Evolutionary conservation across 1,140 invertebrate genomes (phyloP), one percentile per base, ranked within the genome.

Genomic region (Babylonia areolata): DNA sequence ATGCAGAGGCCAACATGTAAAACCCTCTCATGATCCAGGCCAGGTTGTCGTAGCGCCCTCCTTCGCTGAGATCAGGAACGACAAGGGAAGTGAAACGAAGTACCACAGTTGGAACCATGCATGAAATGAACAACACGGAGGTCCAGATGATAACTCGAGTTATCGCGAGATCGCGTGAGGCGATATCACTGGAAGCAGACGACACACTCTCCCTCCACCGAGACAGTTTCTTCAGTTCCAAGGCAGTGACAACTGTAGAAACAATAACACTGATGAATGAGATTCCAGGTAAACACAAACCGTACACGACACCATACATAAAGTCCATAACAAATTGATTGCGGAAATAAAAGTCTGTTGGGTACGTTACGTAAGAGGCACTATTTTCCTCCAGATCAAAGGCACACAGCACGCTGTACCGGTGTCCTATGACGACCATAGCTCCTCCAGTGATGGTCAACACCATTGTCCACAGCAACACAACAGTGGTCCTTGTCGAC

Each of bases 191-290:
- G 46, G 46, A 51, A 51, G 46, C 46, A 51, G 46, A 51, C 2
- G 46, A 51, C 46, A 51, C 46, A 12, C 9, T 2, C 17, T 51
- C 46, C 0, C 46, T 9, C 46, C 46, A 71, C 69, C 28, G 28
- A 28, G 69, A n/a, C 69, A 71, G 28, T 28, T 71, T n/a, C 69
- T 71, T 71, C 69, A 71, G 69, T 71, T 71, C 28, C 12, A 71
- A 11, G 33, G 33, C 69, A 9, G 69, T 71, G 46, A 51, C 46
- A 17, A 51, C 46, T 51, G 46, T 51, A 51, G 9, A 51, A 0
- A 2, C 46, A 0, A 28, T 71, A 28, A 71, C 69, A 31, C 28
- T 11, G 28, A 3, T 71, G 28, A 71, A 9, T 9, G 12, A 71
- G 9, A 12, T 20, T 6, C 69, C 69, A 28, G 69, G 69, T 12